Conservation (phyloP, 2,797 vertebrate species). For the Coreius guichenoti region DNA sequence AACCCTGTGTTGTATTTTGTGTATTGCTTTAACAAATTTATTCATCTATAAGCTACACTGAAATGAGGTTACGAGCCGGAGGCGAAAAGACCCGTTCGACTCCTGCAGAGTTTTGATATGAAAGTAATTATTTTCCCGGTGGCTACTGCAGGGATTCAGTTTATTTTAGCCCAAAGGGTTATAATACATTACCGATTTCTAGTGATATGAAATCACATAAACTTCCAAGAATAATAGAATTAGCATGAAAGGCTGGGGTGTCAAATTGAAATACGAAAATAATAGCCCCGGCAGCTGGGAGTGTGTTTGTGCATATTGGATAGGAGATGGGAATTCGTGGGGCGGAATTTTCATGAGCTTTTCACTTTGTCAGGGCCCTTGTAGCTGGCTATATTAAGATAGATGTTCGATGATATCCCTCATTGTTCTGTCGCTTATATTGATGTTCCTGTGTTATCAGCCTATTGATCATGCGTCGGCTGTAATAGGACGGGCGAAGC, state of each 20-base stretch:
- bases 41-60: constrained; percentile 90
- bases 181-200: constrained; percentile 99
- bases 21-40: constrained; percentile 99
- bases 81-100: constrained; percentile 97
- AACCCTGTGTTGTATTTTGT: constrained; percentile 89
- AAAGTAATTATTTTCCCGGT: constrained; percentile 99
- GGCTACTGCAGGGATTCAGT: constrained; percentile 99
- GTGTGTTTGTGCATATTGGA: constrained; percentile 98
- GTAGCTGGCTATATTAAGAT: constrained; percentile 99
- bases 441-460: constrained; percentile 99
- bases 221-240: constrained; percentile 99
- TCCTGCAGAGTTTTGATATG: constrained; percentile 99
- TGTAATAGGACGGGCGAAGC: constrained; percentile 99
- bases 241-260: constrained; percentile 99
- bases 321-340: constrained; percentile 96
- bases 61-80: constrained; percentile 94
- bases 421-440: constrained; percentile 99
- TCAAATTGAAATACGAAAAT: constrained; percentile 99
- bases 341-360: constrained; percentile 99
- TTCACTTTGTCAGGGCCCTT: constrained; percentile 97
- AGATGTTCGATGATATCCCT: constrained; percentile 99
- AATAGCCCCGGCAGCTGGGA: constrained; percentile 98
- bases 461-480: constrained; percentile 99
- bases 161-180: constrained; percentile 98
- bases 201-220: constrained; percentile 99